phyloP scores from a whole-genome alignment of 92 coral and sea anemone species.

The Nematostella vectensis region DNA sequence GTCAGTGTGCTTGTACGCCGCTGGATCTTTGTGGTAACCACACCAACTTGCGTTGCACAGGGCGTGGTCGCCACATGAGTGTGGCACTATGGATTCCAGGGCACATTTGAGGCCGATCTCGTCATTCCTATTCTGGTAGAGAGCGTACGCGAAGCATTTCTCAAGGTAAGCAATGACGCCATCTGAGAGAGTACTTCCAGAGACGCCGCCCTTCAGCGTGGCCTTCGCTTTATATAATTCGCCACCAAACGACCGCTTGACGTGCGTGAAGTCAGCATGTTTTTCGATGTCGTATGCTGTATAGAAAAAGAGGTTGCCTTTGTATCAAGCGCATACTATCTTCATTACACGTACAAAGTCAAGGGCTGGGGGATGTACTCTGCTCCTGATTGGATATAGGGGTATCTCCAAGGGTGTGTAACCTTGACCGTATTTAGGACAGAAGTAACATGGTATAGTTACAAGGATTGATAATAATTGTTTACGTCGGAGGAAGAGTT shows the following conservation, averaged over 20 bases:
- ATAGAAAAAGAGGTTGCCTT: no score
- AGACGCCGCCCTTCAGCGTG: neutral
- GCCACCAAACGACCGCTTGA: constrained; percentile 8
- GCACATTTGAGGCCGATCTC: neutral
- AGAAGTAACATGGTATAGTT: no score
- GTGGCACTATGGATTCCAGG: constrained; percentile 19
- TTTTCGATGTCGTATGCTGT: constrained; percentile 8
- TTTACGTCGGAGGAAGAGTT: no score
- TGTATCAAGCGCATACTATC: no score
- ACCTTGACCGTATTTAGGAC: no score
- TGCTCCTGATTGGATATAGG: no score
- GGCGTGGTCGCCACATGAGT: constrained; percentile 23
- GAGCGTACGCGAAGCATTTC: constrained; percentile 7
- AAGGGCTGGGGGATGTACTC: no score
- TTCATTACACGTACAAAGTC: no score
- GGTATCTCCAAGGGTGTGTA: no score
- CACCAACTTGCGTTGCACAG: constrained; percentile 12
- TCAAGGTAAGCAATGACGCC: constrained; percentile 15
- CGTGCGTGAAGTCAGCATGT: constrained; percentile 18
- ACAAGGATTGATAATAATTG: no score
- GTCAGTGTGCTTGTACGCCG: constrained; percentile 15
- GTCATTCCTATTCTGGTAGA: constrained; percentile 6
- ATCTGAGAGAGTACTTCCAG: constrained; percentile 1
- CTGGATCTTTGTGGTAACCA: constrained; percentile 4
- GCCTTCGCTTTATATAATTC: constrained; percentile 15